phyloP scores from a whole-genome alignment of 1,140 invertebrate genomes.

The Conus betulinus region DNA sequence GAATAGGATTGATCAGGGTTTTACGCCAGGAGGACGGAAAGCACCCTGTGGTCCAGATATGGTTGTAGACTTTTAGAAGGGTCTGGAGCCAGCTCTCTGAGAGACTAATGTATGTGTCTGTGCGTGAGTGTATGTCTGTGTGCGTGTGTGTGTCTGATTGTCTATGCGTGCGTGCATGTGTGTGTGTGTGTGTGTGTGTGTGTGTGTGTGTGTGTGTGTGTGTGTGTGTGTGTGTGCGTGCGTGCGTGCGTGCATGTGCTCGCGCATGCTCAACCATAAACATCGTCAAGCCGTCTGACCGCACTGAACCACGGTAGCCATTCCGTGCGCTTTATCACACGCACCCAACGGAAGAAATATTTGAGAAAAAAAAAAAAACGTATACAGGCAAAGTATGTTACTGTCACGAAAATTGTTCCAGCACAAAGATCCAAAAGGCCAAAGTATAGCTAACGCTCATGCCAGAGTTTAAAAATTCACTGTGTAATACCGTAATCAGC shows the following conservation, averaged over 20 bases:
- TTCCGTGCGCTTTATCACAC: no score
- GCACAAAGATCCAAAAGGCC: no score
- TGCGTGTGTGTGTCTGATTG: not conserved
- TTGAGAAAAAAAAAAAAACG: no score
- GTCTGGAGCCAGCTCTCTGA: not conserved
- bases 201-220: slow-evolving; percentile 34
- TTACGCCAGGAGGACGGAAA: not conserved
- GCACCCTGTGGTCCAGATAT: no score
- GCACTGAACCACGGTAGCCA: not conserved
- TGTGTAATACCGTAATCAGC: no score
- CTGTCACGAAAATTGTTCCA: no score
- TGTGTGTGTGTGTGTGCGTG: slow-evolving; percentile 31
- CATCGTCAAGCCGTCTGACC: no score
- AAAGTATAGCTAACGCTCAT: no score
- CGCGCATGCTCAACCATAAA: not conserved
- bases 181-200: slow-evolving; percentile 26
- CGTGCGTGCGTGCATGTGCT: slow-evolving; percentile 1
- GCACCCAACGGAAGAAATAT: no score
- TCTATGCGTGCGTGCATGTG: slow-evolving; percentile 13
- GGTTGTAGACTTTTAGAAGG: no score
- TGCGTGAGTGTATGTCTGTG: not conserved
- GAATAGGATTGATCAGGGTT: not conserved
- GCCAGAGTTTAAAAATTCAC: no score
- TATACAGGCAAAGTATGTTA: no score
- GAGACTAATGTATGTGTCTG: not conserved